These are phyloP conservation scores for Rhombomys opimus DNA, from an alignment of 2,113 vertebrate species.

Conservation along the genomic window DNA sequence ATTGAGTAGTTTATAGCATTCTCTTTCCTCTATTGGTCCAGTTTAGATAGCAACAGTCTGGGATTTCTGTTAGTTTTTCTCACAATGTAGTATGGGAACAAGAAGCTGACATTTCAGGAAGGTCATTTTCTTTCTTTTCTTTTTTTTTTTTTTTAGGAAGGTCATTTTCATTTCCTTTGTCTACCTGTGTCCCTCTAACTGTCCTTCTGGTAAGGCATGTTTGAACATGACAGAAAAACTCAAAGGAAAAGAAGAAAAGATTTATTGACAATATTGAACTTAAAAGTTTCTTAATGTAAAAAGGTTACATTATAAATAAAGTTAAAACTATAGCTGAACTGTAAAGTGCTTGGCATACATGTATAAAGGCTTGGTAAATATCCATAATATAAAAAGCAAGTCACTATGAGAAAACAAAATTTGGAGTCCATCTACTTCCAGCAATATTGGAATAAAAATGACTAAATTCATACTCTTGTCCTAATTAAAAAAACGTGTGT, in stretches of 20 bases:
- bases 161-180: too few species aligned
- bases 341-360: not conserved
- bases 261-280: constrained; percentile 43
- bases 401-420: constrained; percentile 23
- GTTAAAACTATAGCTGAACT: constrained; percentile 27
- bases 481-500: not conserved
- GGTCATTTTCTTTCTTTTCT: not conserved
- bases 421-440: not conserved
- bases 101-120: not conserved
- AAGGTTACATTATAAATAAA: not conserved
- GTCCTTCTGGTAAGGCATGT: not conserved
- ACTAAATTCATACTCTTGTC: not conserved
- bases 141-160: not conserved
- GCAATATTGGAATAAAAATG: not conserved
- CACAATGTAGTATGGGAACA: not conserved
- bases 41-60: not conserved
- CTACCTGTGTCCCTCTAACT: not conserved
- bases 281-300: not conserved
- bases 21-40: not conserved
- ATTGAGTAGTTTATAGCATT: not conserved
- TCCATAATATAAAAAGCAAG: constrained; percentile 32
- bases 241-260: constrained; percentile 14
- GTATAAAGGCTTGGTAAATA: not conserved
- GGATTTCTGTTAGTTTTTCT: not conserved
- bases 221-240: constrained; percentile 22